Conservation (phyloP, 2,888 invertebrate species). For the Kuschelorhynchus macadamiae region DNA sequence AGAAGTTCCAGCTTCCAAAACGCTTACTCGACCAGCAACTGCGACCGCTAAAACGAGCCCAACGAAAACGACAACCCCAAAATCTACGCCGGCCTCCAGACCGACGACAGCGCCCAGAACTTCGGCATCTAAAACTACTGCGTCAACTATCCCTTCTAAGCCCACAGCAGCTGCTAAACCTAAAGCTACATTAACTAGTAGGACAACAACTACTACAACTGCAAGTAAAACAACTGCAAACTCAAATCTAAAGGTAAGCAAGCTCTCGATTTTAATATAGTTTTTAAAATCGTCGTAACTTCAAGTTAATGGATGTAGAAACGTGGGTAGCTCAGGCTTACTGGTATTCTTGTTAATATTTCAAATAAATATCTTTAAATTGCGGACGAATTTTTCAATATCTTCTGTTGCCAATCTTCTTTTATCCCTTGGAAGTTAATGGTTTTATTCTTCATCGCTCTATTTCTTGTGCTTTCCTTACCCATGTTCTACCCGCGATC, state of each 20-base stretch:
- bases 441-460: no score
- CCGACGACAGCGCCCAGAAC: slow-evolving; percentile 38
- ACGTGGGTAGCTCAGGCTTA: no score
- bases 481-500: no score
- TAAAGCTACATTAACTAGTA: slow-evolving; percentile 50
- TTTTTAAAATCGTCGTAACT: no score
- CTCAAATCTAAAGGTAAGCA: slow-evolving; percentile 43
- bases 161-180: slow-evolving; percentile 53
- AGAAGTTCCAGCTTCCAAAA: slow-evolving; percentile 47
- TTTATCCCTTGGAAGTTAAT: no score
- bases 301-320: no score
- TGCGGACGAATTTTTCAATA: no score
- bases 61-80: slow-evolving; percentile 53
- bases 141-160: slow-evolving; percentile 46
- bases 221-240: slow-evolving; percentile 41
- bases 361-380: no score
- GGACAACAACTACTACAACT: slow-evolving; percentile 36
- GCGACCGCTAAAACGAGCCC: slow-evolving; percentile 34
- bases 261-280: background rate
- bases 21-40: slow-evolving; percentile 43
- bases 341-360: no score
- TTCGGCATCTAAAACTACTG: slow-evolving; percentile 21
- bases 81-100: slow-evolving; percentile 49
- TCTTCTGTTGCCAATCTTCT: no score
- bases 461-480: no score